These are phyloP conservation scores for Phrynocephalus guinanensis DNA, from an alignment of 2,797 vertebrate genomes.

Conservation along the genomic window DNA sequence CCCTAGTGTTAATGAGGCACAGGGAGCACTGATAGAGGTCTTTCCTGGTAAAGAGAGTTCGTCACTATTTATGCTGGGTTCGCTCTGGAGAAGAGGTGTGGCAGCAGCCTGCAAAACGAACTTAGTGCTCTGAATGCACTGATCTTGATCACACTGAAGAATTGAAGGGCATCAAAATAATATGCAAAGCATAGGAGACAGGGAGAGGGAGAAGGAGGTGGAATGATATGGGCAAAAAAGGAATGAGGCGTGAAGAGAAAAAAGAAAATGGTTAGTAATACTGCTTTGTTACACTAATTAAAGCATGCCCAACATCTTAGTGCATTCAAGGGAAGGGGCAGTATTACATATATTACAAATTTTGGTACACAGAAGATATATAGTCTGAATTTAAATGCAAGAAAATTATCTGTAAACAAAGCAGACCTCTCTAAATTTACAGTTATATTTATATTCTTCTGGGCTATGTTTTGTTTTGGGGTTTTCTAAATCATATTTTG, in stretches of 20 bases:
- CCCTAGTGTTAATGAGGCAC: constrained; percentile 86
- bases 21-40: constrained; percentile 83
- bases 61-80: constrained; percentile 86
- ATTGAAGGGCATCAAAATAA: constrained; percentile 68
- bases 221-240: constrained; percentile 46
- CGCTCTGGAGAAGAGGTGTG: constrained; percentile 91
- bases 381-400: background rate
- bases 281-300: constrained; percentile 59
- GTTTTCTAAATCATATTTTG: background rate
- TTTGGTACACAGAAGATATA: background rate
- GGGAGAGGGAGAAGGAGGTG: constrained; percentile 35
- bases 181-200: constrained; percentile 31
- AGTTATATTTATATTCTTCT: constrained; percentile 6
- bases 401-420: background rate
- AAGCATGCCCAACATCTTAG: constrained; percentile 41
- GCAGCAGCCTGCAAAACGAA: constrained; percentile 98
- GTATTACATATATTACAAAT: background rate
- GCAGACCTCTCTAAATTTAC: background rate
- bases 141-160: constrained; percentile 95
- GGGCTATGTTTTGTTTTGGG: background rate
- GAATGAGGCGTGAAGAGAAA: constrained; percentile 71
- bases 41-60: constrained; percentile 86
- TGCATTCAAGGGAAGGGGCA: background rate
- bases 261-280: constrained; percentile 75
- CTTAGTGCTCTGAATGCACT: constrained; percentile 99